Percentiles rank a stretch among this genome's conserved stretches.
Evolutionary conservation across 2,797 vertebrate genomes (phyloP).

Genomic region (Molossus molossus): DNA sequence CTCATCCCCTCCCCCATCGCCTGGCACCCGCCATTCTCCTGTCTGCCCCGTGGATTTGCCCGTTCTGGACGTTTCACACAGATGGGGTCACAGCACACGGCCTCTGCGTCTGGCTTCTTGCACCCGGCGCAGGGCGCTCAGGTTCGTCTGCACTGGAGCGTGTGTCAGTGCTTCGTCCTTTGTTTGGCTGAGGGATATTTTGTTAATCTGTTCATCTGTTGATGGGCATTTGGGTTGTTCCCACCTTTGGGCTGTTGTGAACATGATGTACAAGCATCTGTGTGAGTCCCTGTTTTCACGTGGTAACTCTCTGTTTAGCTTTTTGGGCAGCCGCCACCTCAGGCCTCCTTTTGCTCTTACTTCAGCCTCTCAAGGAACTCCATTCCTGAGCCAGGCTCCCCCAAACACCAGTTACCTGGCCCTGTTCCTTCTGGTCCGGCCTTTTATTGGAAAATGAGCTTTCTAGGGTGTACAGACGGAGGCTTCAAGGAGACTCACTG

Average conservation of each 20-base stretch:
- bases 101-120: neutral
- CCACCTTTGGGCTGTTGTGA: neutral
- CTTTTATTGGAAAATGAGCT: neutral
- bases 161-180: neutral
- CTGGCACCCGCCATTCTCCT: accelerated
- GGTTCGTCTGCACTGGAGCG: accelerated
- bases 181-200: accelerated
- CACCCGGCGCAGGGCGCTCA: accelerated
- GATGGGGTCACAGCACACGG: neutral
- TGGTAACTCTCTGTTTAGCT: neutral
- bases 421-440: neutral
- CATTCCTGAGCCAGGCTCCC: neutral
- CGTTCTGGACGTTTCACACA: too few relatives aligned
- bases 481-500: neutral
- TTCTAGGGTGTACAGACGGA: neutral
- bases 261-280: accelerated
- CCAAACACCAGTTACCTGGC: neutral
- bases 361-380: neutral
- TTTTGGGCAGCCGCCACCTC: neutral
- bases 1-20: too few relatives aligned
- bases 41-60: neutral
- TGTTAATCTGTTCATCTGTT: neutral
- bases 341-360: neutral
- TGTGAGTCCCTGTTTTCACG: neutral
- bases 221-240: neutral